phyloP scores from a whole-genome alignment of 1,140 invertebrate genomes.

The Amphibalanus amphitrite region DNA sequence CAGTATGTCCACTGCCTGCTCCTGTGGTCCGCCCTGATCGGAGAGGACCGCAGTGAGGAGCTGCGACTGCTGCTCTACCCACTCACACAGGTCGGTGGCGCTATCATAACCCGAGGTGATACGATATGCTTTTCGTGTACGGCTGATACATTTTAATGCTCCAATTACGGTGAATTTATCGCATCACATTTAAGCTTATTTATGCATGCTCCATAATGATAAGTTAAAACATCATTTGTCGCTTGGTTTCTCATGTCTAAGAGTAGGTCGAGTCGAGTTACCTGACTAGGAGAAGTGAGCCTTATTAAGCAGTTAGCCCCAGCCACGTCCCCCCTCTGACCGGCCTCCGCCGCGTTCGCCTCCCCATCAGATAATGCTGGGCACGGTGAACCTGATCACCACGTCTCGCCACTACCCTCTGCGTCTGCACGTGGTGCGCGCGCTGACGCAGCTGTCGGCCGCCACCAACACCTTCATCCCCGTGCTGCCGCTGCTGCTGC shows the following conservation, averaged over 20 bases:
- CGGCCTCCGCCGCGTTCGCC: conserved; percentile 15
- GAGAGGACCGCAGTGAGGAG: conserved; percentile 43
- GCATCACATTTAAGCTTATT: too few species aligned
- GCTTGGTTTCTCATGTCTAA: too few species aligned
- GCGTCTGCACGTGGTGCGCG: conserved; percentile 72
- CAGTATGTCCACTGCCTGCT: conserved; percentile 84
- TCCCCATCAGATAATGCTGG: conserved; percentile 37
- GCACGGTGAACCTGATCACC: conserved; percentile 67
- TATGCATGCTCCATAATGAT: too few species aligned
- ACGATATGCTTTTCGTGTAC: too few species aligned
- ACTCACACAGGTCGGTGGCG: conserved; percentile 77
- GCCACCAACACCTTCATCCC: conserved; percentile 72
- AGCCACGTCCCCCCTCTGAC: too few species aligned
- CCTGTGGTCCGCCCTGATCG: conserved; percentile 69
- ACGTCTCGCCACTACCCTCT: conserved; percentile 83
- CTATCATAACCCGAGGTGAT: too few species aligned
- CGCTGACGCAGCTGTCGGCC: conserved; percentile 62
- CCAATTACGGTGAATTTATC: too few species aligned
- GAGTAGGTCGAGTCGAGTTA: too few species aligned
- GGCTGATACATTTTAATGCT: too few species aligned
- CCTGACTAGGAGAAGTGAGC: too few species aligned
- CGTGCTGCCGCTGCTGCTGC: conserved; percentile 66
- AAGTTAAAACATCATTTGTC: too few species aligned
- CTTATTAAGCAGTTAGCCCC: too few species aligned
- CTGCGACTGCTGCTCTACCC: conserved; percentile 77